These are phyloP conservation scores for Epinephelus fuscoguttatus DNA, from an alignment of 2,113 vertebrate genomes.

Conservation along the genomic window DNA sequence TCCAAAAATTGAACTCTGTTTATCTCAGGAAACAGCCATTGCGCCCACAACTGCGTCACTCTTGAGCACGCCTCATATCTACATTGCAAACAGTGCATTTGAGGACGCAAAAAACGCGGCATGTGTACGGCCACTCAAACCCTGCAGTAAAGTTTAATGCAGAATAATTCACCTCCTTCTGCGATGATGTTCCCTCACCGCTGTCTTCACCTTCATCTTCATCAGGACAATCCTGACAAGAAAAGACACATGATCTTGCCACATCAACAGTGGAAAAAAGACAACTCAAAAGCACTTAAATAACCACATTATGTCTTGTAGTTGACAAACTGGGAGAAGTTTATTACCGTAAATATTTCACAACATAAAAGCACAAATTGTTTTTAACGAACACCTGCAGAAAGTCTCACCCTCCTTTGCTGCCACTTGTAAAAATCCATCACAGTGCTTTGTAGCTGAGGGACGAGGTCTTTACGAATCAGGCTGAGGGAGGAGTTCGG, in stretches of 20 bases:
- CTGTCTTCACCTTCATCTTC: conserved; percentile 6
- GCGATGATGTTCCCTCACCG: conserved; percentile 74
- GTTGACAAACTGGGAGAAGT: background rate
- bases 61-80: too few relatives aligned
- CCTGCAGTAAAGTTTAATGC: background rate
- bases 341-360: background rate
- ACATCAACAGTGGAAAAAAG: background rate
- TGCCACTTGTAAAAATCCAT: conserved; percentile 90
- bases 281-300: background rate
- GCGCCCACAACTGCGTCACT: too few relatives aligned
- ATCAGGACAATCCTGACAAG: background rate
- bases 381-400: background rate
- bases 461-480: conserved; percentile 87
- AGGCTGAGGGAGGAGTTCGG: conserved; percentile 83
- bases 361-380: too few relatives aligned
- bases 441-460: conserved; percentile 84
- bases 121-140: background rate
- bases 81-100: too few relatives aligned
- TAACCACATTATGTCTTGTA: background rate
- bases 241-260: background rate
- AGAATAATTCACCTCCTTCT: conserved; percentile 63
- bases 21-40: too few relatives aligned
- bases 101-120: too few relatives aligned
- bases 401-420: conserved; percentile 80
- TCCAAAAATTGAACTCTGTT: too few relatives aligned